Evolutionary conservation across 2,797 vertebrate species (phyloP).

Genomic region (Crocidura indochinensis): DNA sequence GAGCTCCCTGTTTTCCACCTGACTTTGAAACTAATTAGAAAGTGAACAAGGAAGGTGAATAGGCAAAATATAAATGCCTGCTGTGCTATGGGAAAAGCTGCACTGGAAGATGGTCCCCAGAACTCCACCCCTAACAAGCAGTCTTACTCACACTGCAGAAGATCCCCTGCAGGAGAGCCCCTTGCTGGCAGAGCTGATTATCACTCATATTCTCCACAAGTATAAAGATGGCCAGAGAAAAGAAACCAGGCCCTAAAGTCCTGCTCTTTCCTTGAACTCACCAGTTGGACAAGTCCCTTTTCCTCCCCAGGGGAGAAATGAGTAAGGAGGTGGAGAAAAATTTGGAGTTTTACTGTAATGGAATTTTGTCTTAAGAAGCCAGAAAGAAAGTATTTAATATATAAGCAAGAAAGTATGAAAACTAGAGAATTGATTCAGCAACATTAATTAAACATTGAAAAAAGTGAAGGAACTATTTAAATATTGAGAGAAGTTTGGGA

Average conservation of each 20-base stretch:
- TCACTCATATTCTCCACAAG: conserved; percentile 1
- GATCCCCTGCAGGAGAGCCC: neutral
- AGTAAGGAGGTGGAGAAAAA: neutral
- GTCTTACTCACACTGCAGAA: neutral
- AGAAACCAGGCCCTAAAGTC: neutral
- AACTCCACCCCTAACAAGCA: neutral
- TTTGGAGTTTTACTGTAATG: conserved; percentile 48
- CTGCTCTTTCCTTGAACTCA: conserved; percentile 46
- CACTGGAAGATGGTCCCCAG: neutral
- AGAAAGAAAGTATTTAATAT: conserved; percentile 61
- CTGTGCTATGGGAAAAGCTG: neutral
- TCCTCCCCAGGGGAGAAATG: conserved; percentile 9
- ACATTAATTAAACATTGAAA: neutral
- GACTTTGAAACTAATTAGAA: conserved; percentile 48
- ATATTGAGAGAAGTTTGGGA: no score
- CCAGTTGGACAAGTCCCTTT: conserved; percentile 27
- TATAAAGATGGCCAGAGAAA: neutral
- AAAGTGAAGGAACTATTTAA: conserved; percentile 6
- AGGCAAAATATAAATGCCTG: neutral
- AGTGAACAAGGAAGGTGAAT: neutral
- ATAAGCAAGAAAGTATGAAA: conserved; percentile 63
- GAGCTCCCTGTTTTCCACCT: neutral
- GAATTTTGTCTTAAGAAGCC: conserved; percentile 61
- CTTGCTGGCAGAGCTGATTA: neutral
- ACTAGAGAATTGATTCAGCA: conserved; percentile 39